Base-by-base conservation (phyloP, 1,140 invertebrate species). In the Heliconius congener region DNA sequence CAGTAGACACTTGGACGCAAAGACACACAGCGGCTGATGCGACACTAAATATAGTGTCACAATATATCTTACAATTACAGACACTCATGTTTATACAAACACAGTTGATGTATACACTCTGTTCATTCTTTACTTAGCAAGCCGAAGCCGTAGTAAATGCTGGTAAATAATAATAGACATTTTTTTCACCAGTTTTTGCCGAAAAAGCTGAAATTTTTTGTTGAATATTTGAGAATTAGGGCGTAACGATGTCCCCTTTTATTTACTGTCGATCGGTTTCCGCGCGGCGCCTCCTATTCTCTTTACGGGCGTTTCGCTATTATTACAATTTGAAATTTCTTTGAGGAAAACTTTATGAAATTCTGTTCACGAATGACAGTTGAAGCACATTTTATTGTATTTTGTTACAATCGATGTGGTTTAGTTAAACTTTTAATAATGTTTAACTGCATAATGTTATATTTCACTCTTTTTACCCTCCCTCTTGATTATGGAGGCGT, bases 221-320 rank as follows among this genome's bases (percentile, higher is more conserved):
- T 76, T 23, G 75, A 76, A 71, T 50, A 42, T 76, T 71, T n/a
- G 37, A 76, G 42, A 50, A 76, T 71, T 76, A 71, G 75, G 23
- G 27, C 75, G 66, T 27, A 76, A 30, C 75, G 66, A 37, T 60
- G 37, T 50, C 27, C 60, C 57, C n/a, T 71, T 76, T 71, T 71
- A 76, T 76, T 76, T 71, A 76, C 60, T 76, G 60, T 76, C 75
- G 34, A 71, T 52, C 60, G 75, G 30, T 76, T 71, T 71, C 42
- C 60, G 75, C 23, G 50, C 30, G 74, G 60, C 30, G 23, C n/a
- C 27, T 71, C n/a, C 16, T 34, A n/a, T 60, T 60, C 18, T 66
- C 27, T 37, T 76, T 70, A 27, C 34, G 71, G 39, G 3, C 19
- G 57, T 71, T 70, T 76, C 60, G 30, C 27, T n/a, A 70, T 76